A percentile compares a stretch with the other conserved stretches of the same genome.
Evolutionary conservation across 2,113 vertebrate species (phyloP).

Genomic region (Heterochromis multidens): DNA sequence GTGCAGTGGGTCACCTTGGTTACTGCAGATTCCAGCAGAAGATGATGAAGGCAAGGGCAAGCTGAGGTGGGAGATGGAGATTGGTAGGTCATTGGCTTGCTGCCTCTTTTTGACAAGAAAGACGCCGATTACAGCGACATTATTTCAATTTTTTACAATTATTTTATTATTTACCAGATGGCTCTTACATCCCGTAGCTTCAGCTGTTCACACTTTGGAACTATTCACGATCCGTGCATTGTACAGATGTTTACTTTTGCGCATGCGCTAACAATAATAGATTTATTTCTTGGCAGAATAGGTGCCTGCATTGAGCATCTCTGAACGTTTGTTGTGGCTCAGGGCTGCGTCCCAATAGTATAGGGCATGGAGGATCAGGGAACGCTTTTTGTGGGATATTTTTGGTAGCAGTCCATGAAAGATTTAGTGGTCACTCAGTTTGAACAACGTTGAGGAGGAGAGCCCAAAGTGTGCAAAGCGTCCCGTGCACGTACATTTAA

Average conservation of each 20-base stretch:
- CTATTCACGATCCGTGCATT: not conserved
- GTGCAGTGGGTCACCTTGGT: slow-evolving; percentile 75
- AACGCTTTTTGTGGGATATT: slow-evolving; percentile 61
- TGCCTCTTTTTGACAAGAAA: slow-evolving; percentile 5
- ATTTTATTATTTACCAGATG: not conserved
- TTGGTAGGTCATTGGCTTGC: slow-evolving; percentile 15
- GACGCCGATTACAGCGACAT: not conserved
- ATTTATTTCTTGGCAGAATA: not conserved
- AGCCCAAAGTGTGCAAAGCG: slow-evolving; percentile 14
- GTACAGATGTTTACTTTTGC: not conserved
- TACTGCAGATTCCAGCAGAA: slow-evolving; percentile 72
- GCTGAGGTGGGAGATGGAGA: slow-evolving; percentile 34
- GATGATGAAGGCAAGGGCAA: slow-evolving; percentile 65
- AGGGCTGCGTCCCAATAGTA: not conserved
- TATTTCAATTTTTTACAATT: not conserved
- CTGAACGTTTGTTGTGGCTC: slow-evolving; percentile 3
- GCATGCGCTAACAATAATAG: not conserved
- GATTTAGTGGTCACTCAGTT: slow-evolving; percentile 60
- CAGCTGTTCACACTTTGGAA: not conserved
- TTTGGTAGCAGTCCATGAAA: slow-evolving; percentile 67
- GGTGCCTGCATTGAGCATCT: not conserved
- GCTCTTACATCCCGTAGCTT: not conserved
- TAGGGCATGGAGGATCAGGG: slow-evolving; percentile 8
- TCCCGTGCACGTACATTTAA: slow-evolving; percentile 12
- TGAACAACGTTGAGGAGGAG: slow-evolving; percentile 36